Evolutionary conservation across 2,797 vertebrate genomes (phyloP).

Genomic region (Mormyrops boulengeri): DNA sequence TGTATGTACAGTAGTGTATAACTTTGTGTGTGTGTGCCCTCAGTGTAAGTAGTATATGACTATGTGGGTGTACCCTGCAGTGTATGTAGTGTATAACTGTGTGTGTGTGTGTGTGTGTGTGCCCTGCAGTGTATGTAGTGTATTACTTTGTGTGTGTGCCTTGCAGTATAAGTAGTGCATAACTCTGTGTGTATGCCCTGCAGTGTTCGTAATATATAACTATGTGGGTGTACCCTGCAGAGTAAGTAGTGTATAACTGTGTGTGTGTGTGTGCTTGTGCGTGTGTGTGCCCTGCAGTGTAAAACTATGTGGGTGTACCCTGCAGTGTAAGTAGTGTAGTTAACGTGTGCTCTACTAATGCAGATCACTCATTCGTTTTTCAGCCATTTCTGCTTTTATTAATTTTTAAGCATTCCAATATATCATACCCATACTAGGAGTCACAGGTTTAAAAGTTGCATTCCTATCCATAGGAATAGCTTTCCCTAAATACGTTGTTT

Average conservation of each 20-base stretch:
- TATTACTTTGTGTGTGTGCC: fast-evolving
- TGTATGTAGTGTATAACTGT: no score
- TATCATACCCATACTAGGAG: background rate
- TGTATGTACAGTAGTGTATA: no score
- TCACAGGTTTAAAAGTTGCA: background rate
- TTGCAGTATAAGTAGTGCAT: no score
- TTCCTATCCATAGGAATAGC: background rate
- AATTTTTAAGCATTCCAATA: background rate
- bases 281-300: background rate
- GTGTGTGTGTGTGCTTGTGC: background rate
- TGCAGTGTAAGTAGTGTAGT: background rate
- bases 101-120: no score
- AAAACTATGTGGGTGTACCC: background rate
- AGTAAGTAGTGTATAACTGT: background rate
- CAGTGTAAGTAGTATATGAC: background rate
- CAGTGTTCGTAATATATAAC: background rate
- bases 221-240: background rate
- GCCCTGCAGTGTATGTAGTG: no score
- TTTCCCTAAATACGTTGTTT: background rate
- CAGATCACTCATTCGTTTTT: background rate
- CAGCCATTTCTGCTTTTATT: background rate
- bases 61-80: no score
- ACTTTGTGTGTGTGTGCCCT: no score
- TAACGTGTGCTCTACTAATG: background rate
- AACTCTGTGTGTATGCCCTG: fast-evolving